Percentiles rank a stretch among this genome's conserved stretches.
Conservation (phyloP, 2,113 vertebrate genomes). For the Symphodus melops region DNA sequence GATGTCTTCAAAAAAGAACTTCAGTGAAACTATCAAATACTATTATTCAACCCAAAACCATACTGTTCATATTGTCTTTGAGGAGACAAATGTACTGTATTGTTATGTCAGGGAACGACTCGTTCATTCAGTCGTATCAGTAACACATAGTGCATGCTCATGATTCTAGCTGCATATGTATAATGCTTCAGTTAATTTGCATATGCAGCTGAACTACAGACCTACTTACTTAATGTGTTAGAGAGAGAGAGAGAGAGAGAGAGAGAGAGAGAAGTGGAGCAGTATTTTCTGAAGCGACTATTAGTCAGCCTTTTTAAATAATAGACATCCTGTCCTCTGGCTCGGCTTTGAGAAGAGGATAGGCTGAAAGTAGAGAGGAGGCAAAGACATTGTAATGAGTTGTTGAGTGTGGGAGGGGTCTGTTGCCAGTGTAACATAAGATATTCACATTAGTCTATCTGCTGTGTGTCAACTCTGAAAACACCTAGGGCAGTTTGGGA, state of each 20-base stretch:
- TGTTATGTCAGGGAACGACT: no score
- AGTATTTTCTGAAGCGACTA: slow-evolving; percentile 27
- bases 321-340: slow-evolving; percentile 67
- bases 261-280: slow-evolving; percentile 19
- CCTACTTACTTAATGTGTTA: slow-evolving; percentile 24
- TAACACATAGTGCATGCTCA: neutral
- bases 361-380: slow-evolving; percentile 32
- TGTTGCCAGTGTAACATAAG: slow-evolving; percentile 53
- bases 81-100: no score
- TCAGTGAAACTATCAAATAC: no score
- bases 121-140: neutral
- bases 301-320: slow-evolving; percentile 67
- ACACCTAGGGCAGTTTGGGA: slow-evolving; percentile 52
- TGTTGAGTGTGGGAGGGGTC: slow-evolving; percentile 52
- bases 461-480: slow-evolving; percentile 67
- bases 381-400: slow-evolving; percentile 74
- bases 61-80: no score
- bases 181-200: slow-evolving; percentile 5
- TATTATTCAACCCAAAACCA: no score
- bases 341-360: slow-evolving; percentile 54
- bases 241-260: neutral
- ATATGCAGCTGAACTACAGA: slow-evolving; percentile 5
- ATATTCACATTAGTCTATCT: slow-evolving; percentile 62
- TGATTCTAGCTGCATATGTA: neutral
- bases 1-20: no score